A percentile compares a stretch with the other conserved stretches of the same genome.
phyloP scores from a whole-genome alignment of 2,888 invertebrate genomes.

The Drepana falcataria region DNA sequence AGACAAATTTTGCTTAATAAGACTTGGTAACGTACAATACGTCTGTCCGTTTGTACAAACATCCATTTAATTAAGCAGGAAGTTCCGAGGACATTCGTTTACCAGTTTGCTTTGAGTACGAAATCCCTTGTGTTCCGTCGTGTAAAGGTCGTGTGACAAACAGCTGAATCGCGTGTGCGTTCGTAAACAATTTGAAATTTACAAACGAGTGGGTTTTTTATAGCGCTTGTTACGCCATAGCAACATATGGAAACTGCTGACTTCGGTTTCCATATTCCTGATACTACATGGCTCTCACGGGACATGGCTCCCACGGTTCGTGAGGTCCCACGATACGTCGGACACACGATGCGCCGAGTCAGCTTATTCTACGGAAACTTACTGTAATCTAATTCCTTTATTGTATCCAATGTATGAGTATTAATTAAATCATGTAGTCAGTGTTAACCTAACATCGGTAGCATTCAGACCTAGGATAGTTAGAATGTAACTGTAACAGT shows the following conservation, averaged over 20 bases:
- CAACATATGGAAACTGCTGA: too few relatives aligned
- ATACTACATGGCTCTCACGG: too few relatives aligned
- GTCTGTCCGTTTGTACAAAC: constrained; percentile 40
- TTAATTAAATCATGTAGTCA: too few relatives aligned
- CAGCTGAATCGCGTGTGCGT: constrained; percentile 46
- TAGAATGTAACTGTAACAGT: too few relatives aligned
- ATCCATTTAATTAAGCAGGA: constrained; percentile 56
- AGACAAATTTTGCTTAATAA: constrained; percentile 33
- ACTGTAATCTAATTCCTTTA: neutral
- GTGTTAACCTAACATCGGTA: too few relatives aligned
- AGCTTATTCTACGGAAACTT: too few relatives aligned
- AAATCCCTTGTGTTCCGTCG: constrained; percentile 40
- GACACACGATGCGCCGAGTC: too few relatives aligned
- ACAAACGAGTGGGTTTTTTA: constrained; percentile 9
- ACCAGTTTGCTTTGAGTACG: constrained; percentile 42
- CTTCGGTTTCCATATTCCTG: too few relatives aligned
- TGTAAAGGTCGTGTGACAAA: constrained; percentile 36
- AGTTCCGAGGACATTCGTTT: constrained; percentile 44
- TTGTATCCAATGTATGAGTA: too few relatives aligned
- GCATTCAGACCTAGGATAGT: too few relatives aligned
- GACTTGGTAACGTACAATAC: constrained; percentile 33
- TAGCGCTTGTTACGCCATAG: constrained; percentile 1
- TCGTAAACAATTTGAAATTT: constrained; percentile 30
- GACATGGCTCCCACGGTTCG: too few relatives aligned
- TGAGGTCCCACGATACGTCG: too few relatives aligned